Evolutionary conservation across 2,888 invertebrate species (phyloP).

Genomic region (Cheilosia scutellata): DNA sequence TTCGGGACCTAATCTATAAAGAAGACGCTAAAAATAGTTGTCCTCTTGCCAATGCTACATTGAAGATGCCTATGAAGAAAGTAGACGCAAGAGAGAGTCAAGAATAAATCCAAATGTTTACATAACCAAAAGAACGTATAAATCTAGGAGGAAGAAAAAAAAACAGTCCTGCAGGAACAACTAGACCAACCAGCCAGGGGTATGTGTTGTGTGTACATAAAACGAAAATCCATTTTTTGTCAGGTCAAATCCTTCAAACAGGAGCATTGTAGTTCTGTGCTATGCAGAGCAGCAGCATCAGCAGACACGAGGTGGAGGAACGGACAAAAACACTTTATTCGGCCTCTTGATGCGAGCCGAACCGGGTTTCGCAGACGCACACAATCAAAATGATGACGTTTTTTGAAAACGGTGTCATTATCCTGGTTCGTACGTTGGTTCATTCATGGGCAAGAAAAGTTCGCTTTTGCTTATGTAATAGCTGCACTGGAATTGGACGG

Average conservation of each 20-base stretch:
- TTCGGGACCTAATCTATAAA: constrained; percentile 25
- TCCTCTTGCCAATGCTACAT: constrained; percentile 14
- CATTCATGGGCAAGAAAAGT: constrained; percentile 58
- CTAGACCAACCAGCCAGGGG: constrained; percentile 35
- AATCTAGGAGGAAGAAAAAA: constrained; percentile 30
- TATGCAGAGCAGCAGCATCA: constrained; percentile 22
- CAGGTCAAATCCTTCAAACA: constrained; percentile 54
- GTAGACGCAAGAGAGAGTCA: neutral
- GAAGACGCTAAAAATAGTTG: constrained; percentile 4
- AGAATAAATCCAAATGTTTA: constrained; percentile 46
- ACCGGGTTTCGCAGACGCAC: constrained; percentile 64
- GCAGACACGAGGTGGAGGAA: neutral
- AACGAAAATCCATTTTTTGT: constrained; percentile 55
- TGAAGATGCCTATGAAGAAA: constrained; percentile 13
- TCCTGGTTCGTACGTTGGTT: constrained; percentile 53
- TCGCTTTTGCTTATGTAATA: constrained; percentile 57
- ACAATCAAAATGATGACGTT: constrained; percentile 60
- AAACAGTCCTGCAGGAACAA: constrained; percentile 48
- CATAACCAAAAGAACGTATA: constrained; percentile 47
- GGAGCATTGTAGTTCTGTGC: constrained; percentile 20
- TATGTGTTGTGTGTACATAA: constrained; percentile 40
- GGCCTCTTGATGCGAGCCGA: constrained; percentile 16
- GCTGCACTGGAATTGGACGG: constrained; percentile 42
- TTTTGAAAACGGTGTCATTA: constrained; percentile 63
- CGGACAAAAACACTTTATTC: constrained; percentile 30